phyloP scores from a whole-genome alignment of 2,113 vertebrate species.

The Pundamilia nyererei region DNA sequence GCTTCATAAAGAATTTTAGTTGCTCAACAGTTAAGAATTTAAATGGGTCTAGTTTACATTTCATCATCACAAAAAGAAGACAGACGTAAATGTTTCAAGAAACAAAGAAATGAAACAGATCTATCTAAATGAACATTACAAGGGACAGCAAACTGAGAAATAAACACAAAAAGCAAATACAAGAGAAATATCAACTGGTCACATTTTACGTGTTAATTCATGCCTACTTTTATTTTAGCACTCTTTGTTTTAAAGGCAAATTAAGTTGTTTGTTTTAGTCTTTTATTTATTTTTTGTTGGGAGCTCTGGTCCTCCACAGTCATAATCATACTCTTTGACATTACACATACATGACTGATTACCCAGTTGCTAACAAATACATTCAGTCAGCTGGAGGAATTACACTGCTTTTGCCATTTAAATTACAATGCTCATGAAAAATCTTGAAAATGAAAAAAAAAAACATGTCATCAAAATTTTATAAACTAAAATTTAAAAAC shows the following conservation, averaged over 20 bases:
- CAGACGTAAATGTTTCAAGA: accelerated
- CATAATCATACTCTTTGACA: background rate
- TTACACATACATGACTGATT: background rate
- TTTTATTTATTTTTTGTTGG: background rate
- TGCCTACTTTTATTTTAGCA: background rate
- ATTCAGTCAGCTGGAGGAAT: background rate
- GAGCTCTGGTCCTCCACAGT: background rate
- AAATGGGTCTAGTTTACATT: background rate
- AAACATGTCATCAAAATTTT: accelerated
- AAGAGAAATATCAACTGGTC: background rate
- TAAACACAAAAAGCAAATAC: background rate
- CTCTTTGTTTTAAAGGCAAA: background rate
- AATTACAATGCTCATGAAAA: background rate
- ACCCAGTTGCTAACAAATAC: accelerated
- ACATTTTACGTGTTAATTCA: background rate
- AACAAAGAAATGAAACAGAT: background rate
- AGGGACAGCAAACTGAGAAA: background rate
- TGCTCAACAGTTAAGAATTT: background rate
- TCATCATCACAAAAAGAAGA: background rate
- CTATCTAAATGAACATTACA: background rate
- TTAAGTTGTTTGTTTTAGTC: background rate
- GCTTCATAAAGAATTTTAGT: background rate
- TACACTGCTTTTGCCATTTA: background rate
- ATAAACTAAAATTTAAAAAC: accelerated
- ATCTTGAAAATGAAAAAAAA: background rate